Evolutionary conservation across 35 echinoderm and acorn worm species (phyloP).

Genomic region (Apostichopus japonicus): DNA sequence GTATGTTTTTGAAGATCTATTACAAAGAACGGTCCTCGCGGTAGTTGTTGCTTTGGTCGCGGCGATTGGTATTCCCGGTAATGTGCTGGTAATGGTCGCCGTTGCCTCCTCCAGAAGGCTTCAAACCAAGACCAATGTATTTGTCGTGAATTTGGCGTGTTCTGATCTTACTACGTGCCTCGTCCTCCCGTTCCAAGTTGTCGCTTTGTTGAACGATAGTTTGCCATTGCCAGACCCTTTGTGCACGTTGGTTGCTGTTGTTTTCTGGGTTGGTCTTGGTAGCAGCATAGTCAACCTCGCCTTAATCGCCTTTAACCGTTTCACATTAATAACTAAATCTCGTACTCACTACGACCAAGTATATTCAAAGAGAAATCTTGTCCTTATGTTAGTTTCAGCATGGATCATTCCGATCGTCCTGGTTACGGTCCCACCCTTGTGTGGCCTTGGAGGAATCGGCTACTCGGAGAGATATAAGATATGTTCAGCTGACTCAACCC

Average conservation of each 20-base stretch:
- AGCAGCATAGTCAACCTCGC: conserved; percentile 62
- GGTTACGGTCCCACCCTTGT: too few species aligned
- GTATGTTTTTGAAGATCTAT: conserved; percentile 16
- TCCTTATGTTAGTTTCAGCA: conserved; percentile 56
- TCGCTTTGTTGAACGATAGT: conserved; percentile 53
- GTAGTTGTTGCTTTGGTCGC: not conserved
- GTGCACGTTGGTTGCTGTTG: conserved; percentile 58
- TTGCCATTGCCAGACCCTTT: conserved; percentile 64
- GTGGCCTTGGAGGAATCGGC: too few species aligned
- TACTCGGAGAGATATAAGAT: too few species aligned
- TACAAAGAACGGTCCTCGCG: conserved; percentile 14
- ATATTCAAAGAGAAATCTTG: conserved; percentile 63
- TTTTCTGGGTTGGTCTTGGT: conserved; percentile 48
- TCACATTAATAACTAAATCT: conserved; percentile 66
- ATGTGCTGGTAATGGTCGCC: conserved; percentile 66
- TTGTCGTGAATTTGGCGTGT: conserved; percentile 77
- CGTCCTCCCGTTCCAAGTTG: conserved; percentile 34
- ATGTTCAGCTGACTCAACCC: too few species aligned
- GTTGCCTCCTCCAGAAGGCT: conserved; percentile 62
- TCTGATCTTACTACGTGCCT: conserved; percentile 66
- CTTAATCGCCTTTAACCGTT: conserved; percentile 74
- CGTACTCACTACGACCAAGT: conserved; percentile 51
- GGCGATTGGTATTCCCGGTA: conserved; percentile 17
- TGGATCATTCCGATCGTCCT: conserved; percentile 70
- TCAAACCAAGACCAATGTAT: conserved; percentile 72